Evolutionary conservation across 2,797 vertebrate species (phyloP), one percentile per base, ranked within the genome.

Genomic region (Phaenicophaeus curvirostris): DNA sequence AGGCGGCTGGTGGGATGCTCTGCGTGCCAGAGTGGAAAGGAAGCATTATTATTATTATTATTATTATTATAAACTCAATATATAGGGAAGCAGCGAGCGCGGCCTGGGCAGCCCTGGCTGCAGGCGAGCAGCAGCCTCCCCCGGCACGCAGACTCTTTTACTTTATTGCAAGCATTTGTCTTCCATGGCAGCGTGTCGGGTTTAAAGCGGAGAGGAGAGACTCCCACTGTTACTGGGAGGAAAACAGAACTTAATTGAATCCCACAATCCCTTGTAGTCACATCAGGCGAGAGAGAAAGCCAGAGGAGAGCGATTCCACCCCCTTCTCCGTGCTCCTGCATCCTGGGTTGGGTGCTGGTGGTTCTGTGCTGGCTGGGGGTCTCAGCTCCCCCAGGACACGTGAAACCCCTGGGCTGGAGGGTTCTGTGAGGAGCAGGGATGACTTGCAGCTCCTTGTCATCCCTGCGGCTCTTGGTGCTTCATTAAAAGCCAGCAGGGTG

Each of bases 211-310:
- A 31, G 59, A 81, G 57, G 14, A 91, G 81, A 93, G 87, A 80
- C 81, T 94, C 90, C 90, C 83, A 5, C 92, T 84, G 93, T 8
- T 82, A 31, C 75, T 9, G 90, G 69, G 53, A 90, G 89, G 87
- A 87, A 94, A 96, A 55, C 72, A 76, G 80, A 83, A 90, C 41
- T 89, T 95, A 90, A 96, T 85, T 73, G 84, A 89, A 95, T 91
- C 90, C 63, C 72, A 7, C 62, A 48, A 48, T 41, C 69, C 77
- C 79, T 82, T 35, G 42, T 50, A 30, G 82, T 6, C 62, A 16
- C 84, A 59, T 67, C 79, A 68, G 82, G 62, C 0, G 1, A n/a
- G 33, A 44, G 57, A 61, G 11, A 61, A 28, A 74, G 42, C 27
- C 69, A 2, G 69, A 1, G 79, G 28, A n/a, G 51, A 88, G 69